These are phyloP conservation scores for Melanotaenia parkinsoni DNA, from an alignment of 2,797 vertebrate genomes.

Conservation along the genomic window DNA sequence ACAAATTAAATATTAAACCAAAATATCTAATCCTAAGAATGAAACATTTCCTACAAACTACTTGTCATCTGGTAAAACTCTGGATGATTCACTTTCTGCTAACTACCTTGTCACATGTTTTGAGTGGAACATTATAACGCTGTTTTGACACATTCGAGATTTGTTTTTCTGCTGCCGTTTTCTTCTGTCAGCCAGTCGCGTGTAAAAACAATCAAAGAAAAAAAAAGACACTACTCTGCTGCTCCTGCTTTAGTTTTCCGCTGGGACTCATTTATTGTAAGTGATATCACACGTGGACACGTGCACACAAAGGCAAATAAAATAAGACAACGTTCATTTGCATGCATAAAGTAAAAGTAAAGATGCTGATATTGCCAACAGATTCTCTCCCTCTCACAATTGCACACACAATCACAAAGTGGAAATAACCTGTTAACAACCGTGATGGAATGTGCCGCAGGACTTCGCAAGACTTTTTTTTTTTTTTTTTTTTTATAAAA, in stretches of 20 bases:
- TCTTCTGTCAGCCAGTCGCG: conserved; percentile 1
- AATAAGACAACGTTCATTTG: conserved; percentile 31
- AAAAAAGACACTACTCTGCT: conserved; percentile 18
- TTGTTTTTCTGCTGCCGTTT: conserved; percentile 25
- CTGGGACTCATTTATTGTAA: conserved; percentile 42
- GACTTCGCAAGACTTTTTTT: conserved; percentile 27
- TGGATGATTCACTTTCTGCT: too few relatives aligned
- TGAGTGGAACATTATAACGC: background rate
- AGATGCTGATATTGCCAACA: conserved; percentile 1
- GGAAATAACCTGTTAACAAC: conserved; percentile 51
- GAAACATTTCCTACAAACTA: background rate
- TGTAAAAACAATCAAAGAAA: conserved; percentile 21
- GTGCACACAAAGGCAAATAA: conserved; percentile 8
- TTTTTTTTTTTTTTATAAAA: conserved; percentile 35
- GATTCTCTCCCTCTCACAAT: background rate
- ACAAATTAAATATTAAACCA: background rate
- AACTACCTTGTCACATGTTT: background rate
- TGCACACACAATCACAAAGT: background rate
- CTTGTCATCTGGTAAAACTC: background rate
- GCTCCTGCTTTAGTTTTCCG: conserved; percentile 27
- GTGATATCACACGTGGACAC: conserved; percentile 29
- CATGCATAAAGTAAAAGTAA: conserved; percentile 2
- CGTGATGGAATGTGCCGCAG: conserved; percentile 37
- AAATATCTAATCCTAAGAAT: background rate
- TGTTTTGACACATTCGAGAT: conserved; percentile 26